Conservation (phyloP, 2,797 vertebrate genomes). For the Pantherophis vulpinus region DNA sequence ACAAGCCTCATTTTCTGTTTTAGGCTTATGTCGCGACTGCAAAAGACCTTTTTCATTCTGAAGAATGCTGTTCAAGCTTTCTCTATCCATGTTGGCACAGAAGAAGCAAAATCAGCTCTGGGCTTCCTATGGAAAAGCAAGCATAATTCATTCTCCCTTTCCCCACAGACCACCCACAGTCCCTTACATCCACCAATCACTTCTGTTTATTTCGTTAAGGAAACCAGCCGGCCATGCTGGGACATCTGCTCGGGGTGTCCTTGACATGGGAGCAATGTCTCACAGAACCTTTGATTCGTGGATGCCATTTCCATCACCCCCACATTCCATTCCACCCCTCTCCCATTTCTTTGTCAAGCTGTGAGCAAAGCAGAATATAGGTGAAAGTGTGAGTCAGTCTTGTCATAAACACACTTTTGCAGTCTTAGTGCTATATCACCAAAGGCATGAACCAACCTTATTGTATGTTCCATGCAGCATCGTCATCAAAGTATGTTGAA, state of each 20-base stretch:
- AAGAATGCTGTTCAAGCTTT: no score
- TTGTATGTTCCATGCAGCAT: slow-evolving; percentile 33
- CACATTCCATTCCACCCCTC: not conserved
- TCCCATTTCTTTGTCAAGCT: no score
- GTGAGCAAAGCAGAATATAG: not conserved
- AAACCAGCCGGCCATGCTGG: not conserved
- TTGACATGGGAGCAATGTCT: not conserved
- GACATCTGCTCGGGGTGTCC: no score
- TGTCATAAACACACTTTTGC: slow-evolving; percentile 37
- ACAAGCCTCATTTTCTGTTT: no score
- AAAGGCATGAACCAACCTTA: slow-evolving; percentile 24
- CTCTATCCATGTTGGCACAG: not conserved
- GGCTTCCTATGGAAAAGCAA: not conserved
- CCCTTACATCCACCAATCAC: not conserved
- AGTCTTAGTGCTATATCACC: slow-evolving; percentile 16
- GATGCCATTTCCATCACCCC: no score
- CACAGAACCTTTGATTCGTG: not conserved
- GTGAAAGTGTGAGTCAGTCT: not conserved
- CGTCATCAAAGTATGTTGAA: not conserved
- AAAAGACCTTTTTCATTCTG: no score
- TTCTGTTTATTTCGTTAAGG: not conserved
- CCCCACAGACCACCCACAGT: no score
- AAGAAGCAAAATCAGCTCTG: not conserved
- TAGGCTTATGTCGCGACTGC: no score
- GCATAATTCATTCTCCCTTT: not conserved